Percentiles rank a stretch among this genome's conserved stretches.
These are phyloP conservation scores for Cephus spinipes DNA, from an alignment of 2,888 invertebrate species.

Conservation along the genomic window DNA sequence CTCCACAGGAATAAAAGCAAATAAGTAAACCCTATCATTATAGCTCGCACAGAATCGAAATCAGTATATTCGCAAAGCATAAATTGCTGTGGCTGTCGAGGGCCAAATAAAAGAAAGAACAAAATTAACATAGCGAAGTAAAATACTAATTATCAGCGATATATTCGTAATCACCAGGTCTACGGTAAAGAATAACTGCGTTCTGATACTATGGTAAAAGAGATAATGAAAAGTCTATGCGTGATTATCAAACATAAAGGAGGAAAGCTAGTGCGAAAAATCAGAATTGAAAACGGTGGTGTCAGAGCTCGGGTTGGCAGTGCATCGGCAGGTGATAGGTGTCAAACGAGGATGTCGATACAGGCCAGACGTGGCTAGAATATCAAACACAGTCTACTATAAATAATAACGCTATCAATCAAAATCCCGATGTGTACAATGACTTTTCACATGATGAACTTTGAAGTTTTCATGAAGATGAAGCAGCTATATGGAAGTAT, in stretches of 20 bases:
- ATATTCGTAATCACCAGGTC: neutral
- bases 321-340: slow-evolving; percentile 41
- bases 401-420: slow-evolving; percentile 19
- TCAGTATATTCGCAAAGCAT: neutral
- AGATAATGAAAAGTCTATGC: neutral
- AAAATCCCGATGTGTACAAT: neutral
- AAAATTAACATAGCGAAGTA: neutral
- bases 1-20: neutral
- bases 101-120: neutral
- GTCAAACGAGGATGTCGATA: slow-evolving; percentile 49
- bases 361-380: slow-evolving; percentile 50
- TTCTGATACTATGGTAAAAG: neutral
- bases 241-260: neutral
- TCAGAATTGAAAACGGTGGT: slow-evolving; percentile 29
- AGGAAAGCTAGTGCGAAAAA: slow-evolving; percentile 26
- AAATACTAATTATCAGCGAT: neutral
- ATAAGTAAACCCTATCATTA: neutral
- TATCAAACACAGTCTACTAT: slow-evolving; percentile 39
- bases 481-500: neutral
- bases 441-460: neutral
- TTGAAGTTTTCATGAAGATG: neutral
- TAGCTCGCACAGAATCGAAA: neutral
- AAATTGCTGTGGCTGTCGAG: neutral
- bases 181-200: neutral
- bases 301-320: slow-evolving; percentile 42